Percentiles rank a stretch among this genome's conserved stretches.
Evolutionary conservation across 2,797 vertebrate genomes (phyloP).

Genomic region (Alcedo quadribrachys): DNA sequence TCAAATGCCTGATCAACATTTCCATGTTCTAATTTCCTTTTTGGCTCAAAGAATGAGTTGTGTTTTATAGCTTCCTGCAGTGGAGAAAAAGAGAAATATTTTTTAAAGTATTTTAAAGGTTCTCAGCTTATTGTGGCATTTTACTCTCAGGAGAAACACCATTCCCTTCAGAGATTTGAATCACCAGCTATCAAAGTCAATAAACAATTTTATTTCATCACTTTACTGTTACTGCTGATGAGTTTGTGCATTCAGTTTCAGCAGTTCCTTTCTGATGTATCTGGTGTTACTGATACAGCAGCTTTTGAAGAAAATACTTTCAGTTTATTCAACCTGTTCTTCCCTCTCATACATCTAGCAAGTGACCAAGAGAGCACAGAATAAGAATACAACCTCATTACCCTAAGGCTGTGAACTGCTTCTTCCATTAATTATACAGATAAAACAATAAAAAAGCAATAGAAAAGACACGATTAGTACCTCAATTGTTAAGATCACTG

Average conservation of each 20-base stretch:
- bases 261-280: neutral
- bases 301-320: neutral
- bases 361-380: neutral
- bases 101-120: neutral
- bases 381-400: neutral
- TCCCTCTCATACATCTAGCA: neutral
- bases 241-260: neutral
- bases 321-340: neutral
- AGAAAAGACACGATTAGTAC: slow-evolving; percentile 32
- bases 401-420: neutral
- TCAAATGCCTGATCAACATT: slow-evolving; percentile 76
- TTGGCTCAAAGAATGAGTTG: slow-evolving; percentile 74
- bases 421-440: neutral
- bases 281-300: neutral
- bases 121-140: neutral
- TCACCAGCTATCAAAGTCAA: neutral
- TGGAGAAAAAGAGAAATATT: neutral
- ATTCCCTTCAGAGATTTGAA: neutral
- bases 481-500: slow-evolving; percentile 76
- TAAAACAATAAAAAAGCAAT: neutral
- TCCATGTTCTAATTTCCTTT: slow-evolving; percentile 77
- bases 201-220: neutral
- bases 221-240: neutral
- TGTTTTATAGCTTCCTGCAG: slow-evolving; percentile 77
- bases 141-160: neutral